Percentiles rank a stretch among this genome's conserved stretches.
Evolutionary conservation across 1,140 invertebrate species (phyloP).

Genomic region (Neoseiulus cucumeris): DNA sequence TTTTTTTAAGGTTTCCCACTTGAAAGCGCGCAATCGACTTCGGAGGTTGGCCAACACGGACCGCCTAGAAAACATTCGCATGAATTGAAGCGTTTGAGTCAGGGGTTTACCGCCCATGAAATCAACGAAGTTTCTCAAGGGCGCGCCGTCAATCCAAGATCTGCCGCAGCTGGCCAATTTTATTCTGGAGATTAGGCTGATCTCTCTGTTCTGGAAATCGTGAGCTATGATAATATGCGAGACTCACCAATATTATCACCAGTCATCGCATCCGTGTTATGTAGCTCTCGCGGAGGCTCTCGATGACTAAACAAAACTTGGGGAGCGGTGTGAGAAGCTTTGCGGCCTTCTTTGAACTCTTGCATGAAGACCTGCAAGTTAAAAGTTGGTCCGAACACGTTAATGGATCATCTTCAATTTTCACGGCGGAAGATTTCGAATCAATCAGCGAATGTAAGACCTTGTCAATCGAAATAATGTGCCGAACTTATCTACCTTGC

Average conservation of each 20-base stretch:
- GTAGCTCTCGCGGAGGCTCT: constrained; percentile 86
- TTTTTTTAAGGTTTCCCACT: too few species aligned
- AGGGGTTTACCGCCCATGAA: too few species aligned
- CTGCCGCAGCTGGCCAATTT: too few species aligned
- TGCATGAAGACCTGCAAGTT: constrained; percentile 22
- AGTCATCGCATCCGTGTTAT: constrained; percentile 73
- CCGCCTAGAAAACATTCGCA: too few species aligned
- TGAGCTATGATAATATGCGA: not conserved
- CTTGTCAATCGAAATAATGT: constrained; percentile 28
- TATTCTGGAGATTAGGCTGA: too few species aligned
- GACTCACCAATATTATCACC: constrained; percentile 77
- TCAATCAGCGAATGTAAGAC: not conserved
- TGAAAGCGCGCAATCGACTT: too few species aligned
- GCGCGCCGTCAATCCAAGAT: too few species aligned
- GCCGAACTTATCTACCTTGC: constrained; percentile 98
- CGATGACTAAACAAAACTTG: constrained; percentile 46
- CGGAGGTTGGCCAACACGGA: too few species aligned
- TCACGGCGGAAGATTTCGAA: not conserved
- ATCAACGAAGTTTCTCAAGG: too few species aligned
- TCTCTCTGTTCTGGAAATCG: too few species aligned
- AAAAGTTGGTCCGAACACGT: not conserved
- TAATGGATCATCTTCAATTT: not conserved
- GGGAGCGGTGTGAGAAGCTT: constrained; percentile 72
- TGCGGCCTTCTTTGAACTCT: constrained; percentile 90
- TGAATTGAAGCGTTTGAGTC: too few species aligned